These are phyloP conservation scores for Tachina lurida DNA, from an alignment of 2,888 invertebrate genomes.

Conservation along the genomic window DNA sequence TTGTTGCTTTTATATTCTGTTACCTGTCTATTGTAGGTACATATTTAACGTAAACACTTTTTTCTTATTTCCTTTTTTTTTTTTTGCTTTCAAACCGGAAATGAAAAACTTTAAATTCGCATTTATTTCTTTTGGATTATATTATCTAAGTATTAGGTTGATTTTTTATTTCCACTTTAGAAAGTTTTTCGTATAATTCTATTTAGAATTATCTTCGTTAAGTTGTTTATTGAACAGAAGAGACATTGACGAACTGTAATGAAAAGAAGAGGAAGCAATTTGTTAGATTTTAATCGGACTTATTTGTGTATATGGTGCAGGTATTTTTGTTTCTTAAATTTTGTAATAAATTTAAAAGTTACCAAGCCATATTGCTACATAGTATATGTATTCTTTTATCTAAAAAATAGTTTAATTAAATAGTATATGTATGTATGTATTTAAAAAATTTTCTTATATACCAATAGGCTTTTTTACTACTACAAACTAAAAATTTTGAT, in stretches of 20 bases:
- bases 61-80: slow-evolving; percentile 16
- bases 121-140: slow-evolving; percentile 38
- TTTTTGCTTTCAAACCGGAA: slow-evolving; percentile 55
- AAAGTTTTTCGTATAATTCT: slow-evolving; percentile 30
- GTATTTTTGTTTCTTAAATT: slow-evolving; percentile 2
- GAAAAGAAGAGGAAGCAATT: slow-evolving; percentile 46
- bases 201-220: slow-evolving; percentile 14
- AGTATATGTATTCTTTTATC: too few relatives aligned
- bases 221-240: not conserved
- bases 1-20: slow-evolving; percentile 12
- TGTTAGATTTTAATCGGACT: slow-evolving; percentile 48
- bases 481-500: too few relatives aligned
- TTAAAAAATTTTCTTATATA: too few relatives aligned
- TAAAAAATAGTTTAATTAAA: too few relatives aligned
- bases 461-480: too few relatives aligned
- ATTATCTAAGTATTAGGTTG: not conserved
- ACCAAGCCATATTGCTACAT: not conserved
- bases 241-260: slow-evolving; percentile 49
- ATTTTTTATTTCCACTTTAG: not conserved
- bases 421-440: too few relatives aligned
- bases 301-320: not conserved
- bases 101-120: slow-evolving; percentile 60
- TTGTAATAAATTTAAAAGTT: slow-evolving; percentile 18
- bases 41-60: slow-evolving; percentile 1
- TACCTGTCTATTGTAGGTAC: slow-evolving; percentile 13